phyloP scores from a whole-genome alignment of 2,113 vertebrate species.

The Rhadina sibilatrix region DNA sequence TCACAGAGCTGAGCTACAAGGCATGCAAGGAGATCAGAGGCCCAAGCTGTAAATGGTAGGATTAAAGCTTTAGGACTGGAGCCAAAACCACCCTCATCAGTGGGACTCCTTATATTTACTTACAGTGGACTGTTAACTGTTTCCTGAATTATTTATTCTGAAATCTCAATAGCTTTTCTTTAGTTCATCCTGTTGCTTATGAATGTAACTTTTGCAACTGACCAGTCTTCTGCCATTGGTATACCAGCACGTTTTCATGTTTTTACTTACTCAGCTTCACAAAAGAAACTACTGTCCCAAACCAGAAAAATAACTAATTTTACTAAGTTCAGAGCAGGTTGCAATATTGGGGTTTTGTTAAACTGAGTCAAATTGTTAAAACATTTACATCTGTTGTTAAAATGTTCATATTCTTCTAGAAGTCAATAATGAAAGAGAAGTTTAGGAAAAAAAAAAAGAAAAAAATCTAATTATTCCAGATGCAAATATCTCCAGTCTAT shows the following conservation, averaged over 20 bases:
- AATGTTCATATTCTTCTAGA: not conserved
- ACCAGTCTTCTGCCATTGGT: not conserved
- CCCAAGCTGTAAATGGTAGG: not conserved
- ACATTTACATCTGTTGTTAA: not conserved
- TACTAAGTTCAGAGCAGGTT: not conserved
- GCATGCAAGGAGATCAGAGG: not conserved
- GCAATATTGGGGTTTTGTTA: not conserved
- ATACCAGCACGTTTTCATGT: not conserved
- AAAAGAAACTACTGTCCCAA: not conserved
- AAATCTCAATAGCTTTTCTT: not conserved
- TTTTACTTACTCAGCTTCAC: not conserved
- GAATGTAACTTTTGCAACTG: not conserved
- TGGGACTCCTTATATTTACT: not conserved
- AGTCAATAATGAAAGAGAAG: not conserved
- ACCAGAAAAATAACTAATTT: not conserved
- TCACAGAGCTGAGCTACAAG: not conserved
- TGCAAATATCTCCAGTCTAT: not conserved
- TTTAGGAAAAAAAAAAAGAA: not conserved
- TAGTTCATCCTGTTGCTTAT: not conserved
- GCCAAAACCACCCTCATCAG: not conserved
- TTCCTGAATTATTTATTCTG: not conserved
- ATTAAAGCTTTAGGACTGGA: not conserved
- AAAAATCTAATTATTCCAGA: not conserved
- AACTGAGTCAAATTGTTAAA: not conserved
- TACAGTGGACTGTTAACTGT: not conserved